A percentile compares a stretch with the other conserved stretches of the same genome.
Evolutionary conservation across 2,888 invertebrate genomes (phyloP).

Genomic region (Hermaeophaga mercurialis): DNA sequence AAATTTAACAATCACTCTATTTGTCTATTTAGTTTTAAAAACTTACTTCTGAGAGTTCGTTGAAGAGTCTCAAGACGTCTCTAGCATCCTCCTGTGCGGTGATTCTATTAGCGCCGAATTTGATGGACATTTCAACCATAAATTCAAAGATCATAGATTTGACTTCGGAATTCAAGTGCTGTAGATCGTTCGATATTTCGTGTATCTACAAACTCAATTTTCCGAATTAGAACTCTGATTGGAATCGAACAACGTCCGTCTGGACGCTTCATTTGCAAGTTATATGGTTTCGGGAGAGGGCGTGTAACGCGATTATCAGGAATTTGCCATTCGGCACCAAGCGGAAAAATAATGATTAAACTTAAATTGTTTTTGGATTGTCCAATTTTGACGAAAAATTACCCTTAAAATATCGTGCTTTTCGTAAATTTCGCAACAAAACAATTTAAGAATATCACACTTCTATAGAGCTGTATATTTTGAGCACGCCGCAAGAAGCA

Average conservation of each 20-base stretch:
- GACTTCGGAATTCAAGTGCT: conserved; percentile 41
- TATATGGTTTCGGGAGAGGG: not conserved
- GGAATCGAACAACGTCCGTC: conserved; percentile 17
- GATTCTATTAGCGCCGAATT: conserved; percentile 46
- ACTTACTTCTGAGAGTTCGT: conserved; percentile 49
- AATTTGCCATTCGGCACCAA: conserved; percentile 11
- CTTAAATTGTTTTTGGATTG: not conserved
- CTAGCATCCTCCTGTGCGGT: conserved; percentile 46
- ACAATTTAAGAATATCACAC: too few relatives aligned
- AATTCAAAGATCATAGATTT: conserved; percentile 46
- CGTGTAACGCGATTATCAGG: conserved; percentile 7
- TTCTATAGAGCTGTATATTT: too few relatives aligned
- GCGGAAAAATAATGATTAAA: conserved; percentile 1
- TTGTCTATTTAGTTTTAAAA: too few relatives aligned
- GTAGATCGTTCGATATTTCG: conserved; percentile 39
- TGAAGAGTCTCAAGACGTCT: conserved; percentile 49
- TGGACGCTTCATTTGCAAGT: conserved; percentile 8
- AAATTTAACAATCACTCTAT: too few relatives aligned
- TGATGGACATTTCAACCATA: conserved; percentile 49
- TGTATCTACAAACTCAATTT: conserved; percentile 43
- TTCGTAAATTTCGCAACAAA: too few relatives aligned
- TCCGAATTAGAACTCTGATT: conserved; percentile 20
- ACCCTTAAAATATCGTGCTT: too few relatives aligned
- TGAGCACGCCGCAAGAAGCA: too few relatives aligned
- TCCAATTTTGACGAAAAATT: too few relatives aligned